These are phyloP conservation scores for Drosophila paracracens DNA, from an alignment of 2,888 invertebrate genomes.

Conservation along the genomic window DNA sequence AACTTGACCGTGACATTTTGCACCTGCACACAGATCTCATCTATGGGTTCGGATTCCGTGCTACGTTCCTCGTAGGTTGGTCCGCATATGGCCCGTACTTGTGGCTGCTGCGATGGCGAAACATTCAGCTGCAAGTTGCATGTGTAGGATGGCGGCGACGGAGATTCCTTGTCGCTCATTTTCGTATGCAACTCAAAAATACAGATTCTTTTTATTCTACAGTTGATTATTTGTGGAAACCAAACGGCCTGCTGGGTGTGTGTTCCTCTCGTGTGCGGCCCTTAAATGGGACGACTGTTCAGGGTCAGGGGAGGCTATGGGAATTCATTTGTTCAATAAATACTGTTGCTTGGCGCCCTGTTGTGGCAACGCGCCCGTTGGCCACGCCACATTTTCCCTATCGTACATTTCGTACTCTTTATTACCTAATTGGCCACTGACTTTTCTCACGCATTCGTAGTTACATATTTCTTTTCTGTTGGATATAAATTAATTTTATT, in stretches of 20 bases:
- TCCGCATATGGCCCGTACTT: constrained; percentile 35
- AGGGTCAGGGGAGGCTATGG: constrained; percentile 24
- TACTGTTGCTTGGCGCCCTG: constrained; percentile 66
- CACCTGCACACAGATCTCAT: constrained; percentile 44
- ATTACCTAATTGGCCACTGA: constrained; percentile 29
- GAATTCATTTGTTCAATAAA: constrained; percentile 73
- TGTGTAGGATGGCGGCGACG: constrained; percentile 28
- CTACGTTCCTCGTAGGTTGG: constrained; percentile 37
- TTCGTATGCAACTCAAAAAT: constrained; percentile 20
- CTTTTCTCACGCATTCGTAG: constrained; percentile 63
- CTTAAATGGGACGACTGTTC: constrained; percentile 7
- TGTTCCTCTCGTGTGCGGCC: not conserved
- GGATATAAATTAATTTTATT: constrained; percentile 18
- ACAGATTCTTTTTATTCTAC: constrained; percentile 9
- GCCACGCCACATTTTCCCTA: constrained; percentile 16
- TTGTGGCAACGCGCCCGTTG: constrained; percentile 61
- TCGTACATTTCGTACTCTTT: constrained; percentile 3
- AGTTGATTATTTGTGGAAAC: not conserved
- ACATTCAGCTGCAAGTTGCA: constrained; percentile 62
- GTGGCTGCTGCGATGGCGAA: constrained; percentile 43
- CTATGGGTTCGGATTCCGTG: constrained; percentile 43
- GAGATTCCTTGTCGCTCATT: constrained; percentile 52
- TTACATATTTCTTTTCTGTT: constrained; percentile 18
- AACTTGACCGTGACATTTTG: constrained; percentile 85
- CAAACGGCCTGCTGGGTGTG: constrained; percentile 56